These are phyloP conservation scores for Cordilura impudica DNA, from an alignment of 2,888 invertebrate species.

Conservation along the genomic window DNA sequence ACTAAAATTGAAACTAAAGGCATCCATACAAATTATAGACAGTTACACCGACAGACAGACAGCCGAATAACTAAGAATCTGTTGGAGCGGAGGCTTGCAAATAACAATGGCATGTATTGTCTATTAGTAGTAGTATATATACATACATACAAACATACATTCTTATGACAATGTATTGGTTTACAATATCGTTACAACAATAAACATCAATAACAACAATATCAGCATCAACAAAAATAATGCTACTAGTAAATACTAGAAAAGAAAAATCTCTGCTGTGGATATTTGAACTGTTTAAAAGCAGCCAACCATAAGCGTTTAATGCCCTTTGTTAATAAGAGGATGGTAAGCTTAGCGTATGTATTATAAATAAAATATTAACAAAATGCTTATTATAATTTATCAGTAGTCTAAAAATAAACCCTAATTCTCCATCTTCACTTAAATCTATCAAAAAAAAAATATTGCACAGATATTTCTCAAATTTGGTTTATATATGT, in stretches of 20 bases:
- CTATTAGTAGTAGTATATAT: not conserved
- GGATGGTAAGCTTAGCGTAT: not conserved
- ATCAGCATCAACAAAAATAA: not conserved
- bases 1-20: conserved; percentile 2
- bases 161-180: not conserved
- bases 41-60: not conserved
- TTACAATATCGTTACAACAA: not conserved
- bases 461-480: too few relatives aligned
- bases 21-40: not conserved
- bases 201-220: not conserved
- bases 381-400: too few relatives aligned
- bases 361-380: not conserved
- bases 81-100: not conserved
- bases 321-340: conserved; percentile 43
- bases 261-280: not conserved
- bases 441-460: too few relatives aligned
- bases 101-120: not conserved
- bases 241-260: conserved; percentile 14
- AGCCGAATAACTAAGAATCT: not conserved
- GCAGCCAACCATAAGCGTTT: conserved; percentile 45
- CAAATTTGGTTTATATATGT: too few relatives aligned
- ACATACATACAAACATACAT: not conserved
- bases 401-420: too few relatives aligned
- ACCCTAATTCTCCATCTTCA: too few relatives aligned
- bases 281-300: conserved; percentile 28